Evolutionary conservation across 2,797 vertebrate species (phyloP).

Genomic region (Pristis pectinata): DNA sequence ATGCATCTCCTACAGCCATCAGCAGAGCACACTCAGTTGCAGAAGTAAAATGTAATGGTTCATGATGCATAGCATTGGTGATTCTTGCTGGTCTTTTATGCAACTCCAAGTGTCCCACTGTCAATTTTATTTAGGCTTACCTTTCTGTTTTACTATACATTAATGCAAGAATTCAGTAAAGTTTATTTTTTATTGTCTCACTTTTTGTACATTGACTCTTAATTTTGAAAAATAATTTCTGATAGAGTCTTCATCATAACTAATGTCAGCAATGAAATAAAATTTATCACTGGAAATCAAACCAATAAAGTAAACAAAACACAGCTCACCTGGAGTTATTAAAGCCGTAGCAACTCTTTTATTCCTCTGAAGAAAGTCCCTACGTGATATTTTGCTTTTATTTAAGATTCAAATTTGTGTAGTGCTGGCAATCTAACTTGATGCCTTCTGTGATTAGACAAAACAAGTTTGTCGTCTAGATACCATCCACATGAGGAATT

Average conservation of each 20-base stretch:
- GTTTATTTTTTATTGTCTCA: not conserved
- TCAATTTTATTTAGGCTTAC: not conserved
- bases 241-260: not conserved
- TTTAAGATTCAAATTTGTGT: too few relatives aligned
- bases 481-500: conserved; percentile 20
- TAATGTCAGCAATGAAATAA: not conserved
- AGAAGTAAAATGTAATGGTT: not conserved
- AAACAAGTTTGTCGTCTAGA: not conserved
- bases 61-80: not conserved
- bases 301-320: not conserved
- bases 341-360: too few relatives aligned
- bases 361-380: not conserved
- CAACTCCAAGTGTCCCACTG: not conserved
- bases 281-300: conserved; percentile 14
- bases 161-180: not conserved
- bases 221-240: not conserved
- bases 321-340: not conserved
- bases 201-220: not conserved
- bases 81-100: not conserved
- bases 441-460: not conserved
- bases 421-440: not conserved
- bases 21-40: not conserved
- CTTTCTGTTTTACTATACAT: not conserved
- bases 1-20: not conserved
- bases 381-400: not conserved